These are phyloP conservation scores for Brassicogethes aeneus DNA, from an alignment of 2,888 invertebrate genomes.

Conservation along the genomic window DNA sequence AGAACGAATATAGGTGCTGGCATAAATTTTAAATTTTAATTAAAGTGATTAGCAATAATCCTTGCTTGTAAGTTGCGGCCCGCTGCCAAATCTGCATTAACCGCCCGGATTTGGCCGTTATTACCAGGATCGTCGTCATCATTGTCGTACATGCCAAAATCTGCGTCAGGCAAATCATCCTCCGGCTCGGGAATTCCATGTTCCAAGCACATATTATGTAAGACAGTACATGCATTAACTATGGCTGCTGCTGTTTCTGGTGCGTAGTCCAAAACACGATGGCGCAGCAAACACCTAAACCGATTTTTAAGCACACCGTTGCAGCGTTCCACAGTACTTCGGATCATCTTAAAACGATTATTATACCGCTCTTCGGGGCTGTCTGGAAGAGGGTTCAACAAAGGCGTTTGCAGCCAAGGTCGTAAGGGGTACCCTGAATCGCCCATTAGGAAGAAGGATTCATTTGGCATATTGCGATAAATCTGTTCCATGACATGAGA, in stretches of 20 bases:
- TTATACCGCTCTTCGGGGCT: background rate
- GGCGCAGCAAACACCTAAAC: conserved; percentile 14
- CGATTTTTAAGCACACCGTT: conserved; percentile 13
- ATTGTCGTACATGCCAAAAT: background rate
- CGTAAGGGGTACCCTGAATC: conserved; percentile 9
- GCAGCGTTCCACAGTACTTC: conserved; percentile 6
- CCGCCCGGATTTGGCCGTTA: too few species aligned
- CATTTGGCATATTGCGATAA: conserved; percentile 2
- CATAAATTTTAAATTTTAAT: conserved; percentile 4
- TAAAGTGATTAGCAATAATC: conserved; percentile 4
- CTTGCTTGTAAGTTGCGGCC: background rate
- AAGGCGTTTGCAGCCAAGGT: conserved; percentile 8
- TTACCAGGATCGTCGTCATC: background rate
- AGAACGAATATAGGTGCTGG: background rate
- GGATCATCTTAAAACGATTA: background rate
- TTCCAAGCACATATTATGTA: conserved; percentile 15
- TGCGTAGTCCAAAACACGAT: conserved; percentile 10
- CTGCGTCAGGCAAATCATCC: background rate
- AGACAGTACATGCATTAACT: conserved; percentile 16
- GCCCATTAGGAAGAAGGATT: conserved; percentile 3
- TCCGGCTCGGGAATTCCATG: background rate
- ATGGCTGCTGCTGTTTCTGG: conserved; percentile 8
- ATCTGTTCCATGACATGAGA: conserved; percentile 2
- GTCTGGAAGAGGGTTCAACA: conserved; percentile 6
- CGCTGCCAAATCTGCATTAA: background rate